Evolutionary conservation across 2,888 invertebrate species (phyloP).

Genomic region (Campoletis raptor): DNA sequence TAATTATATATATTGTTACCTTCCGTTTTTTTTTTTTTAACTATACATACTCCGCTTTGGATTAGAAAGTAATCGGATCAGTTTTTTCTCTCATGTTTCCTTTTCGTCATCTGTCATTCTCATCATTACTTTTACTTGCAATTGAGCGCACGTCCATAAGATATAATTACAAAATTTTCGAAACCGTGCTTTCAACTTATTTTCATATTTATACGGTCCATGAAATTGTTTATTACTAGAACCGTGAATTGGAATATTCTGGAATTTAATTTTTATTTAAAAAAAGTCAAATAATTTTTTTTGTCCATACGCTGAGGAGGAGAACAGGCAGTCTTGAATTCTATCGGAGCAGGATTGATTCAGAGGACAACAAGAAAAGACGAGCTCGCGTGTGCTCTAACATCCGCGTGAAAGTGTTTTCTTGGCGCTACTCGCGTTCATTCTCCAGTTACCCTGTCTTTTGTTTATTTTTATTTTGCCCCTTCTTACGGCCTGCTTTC

Average conservation of each 20-base stretch:
- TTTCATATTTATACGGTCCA: too few species aligned
- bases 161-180: neutral
- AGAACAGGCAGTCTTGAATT: too few species aligned
- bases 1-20: slow-evolving; percentile 27
- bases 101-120: slow-evolving; percentile 48
- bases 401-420: neutral
- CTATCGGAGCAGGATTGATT: too few species aligned
- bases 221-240: too few species aligned
- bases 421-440: neutral
- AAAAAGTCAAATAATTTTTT: neutral
- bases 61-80: slow-evolving; percentile 57
- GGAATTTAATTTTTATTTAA: too few species aligned
- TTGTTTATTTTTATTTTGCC: neutral
- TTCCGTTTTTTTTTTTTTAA: slow-evolving; percentile 19
- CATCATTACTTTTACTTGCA: slow-evolving; percentile 54
- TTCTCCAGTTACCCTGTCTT: neutral
- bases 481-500: neutral
- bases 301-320: neutral
- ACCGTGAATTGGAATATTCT: too few species aligned
- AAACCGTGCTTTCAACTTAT: too few species aligned
- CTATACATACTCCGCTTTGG: slow-evolving; percentile 15
- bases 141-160: neutral
- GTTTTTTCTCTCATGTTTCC: slow-evolving; percentile 37
- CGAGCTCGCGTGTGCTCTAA: too few species aligned
- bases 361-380: too few species aligned